These are phyloP conservation scores for Clunio marinus DNA, from an alignment of 2,888 invertebrate species.

Conservation along the genomic window DNA sequence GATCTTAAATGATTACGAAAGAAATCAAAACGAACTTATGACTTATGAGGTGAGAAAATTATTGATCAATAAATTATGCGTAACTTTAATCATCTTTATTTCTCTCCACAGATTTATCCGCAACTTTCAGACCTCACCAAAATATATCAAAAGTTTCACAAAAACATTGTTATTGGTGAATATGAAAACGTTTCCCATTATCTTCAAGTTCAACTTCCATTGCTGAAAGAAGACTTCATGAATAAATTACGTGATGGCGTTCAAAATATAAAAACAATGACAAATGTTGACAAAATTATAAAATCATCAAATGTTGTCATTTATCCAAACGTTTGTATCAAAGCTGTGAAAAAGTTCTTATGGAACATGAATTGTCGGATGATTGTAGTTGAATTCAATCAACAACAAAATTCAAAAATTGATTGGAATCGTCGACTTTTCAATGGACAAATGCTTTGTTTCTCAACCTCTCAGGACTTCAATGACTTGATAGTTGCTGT, in stretches of 20 bases:
- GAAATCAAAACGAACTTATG: background rate
- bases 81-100: background rate
- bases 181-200: conserved; percentile 58
- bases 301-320: background rate
- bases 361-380: conserved; percentile 26
- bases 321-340: conserved; percentile 5
- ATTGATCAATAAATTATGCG: background rate
- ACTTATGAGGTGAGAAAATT: background rate
- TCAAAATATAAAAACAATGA: background rate
- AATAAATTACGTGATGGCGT: conserved; percentile 54
- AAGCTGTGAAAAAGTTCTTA: background rate
- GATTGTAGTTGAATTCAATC: conserved; percentile 40
- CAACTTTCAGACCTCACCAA: background rate
- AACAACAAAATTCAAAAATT: conserved; percentile 44
- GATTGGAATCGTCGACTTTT: conserved; percentile 46
- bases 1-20: background rate
- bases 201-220: conserved; percentile 71
- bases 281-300: background rate
- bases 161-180: conserved; percentile 35
- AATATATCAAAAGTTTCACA: background rate
- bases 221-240: conserved; percentile 76
- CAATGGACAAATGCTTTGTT: conserved; percentile 65
- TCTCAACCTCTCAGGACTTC: conserved; percentile 64
- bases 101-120: conserved; percentile 19
- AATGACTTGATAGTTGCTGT: conserved; percentile 64